Evolutionary conservation across 2,888 invertebrate species (phyloP), one percentile per base, ranked within the genome.

Genomic region (Cerastis leucographa): DNA sequence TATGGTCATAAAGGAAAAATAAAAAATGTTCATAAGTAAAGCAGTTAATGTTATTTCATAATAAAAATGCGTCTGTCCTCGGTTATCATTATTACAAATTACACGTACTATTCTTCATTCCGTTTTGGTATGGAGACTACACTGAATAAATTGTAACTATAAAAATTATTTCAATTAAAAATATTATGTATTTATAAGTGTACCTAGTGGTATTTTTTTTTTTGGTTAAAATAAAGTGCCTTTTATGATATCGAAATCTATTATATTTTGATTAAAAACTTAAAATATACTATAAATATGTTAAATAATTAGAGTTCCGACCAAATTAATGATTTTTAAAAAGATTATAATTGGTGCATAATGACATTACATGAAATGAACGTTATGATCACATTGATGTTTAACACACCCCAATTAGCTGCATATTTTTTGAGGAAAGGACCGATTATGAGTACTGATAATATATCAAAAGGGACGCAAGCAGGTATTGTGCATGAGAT

Each of bases 171-270:
- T 70, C 22, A 62, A 19, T 64, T 61, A n/a, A 51, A 70, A 54
- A 71, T 49, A 61, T 65, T 59, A 46, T 35, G 56, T 86, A 77
- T 87, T 76, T 77, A 74, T 90, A 69, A 74, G 74, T 78, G 19
- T 80, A 85, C 76, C 81, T 93, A 92, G 92, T 81, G 87, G 88
- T 92, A 92, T 90, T 88, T 92, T 92, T 89, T 77, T 77, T 87
- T 87, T 89, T 87, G 75, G 89, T 86, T 79, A 71, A 90, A 91
- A 92, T 91, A 92, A 94, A 94, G 94, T 94, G 94, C 94, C 94
- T 94, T 93, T 88, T 87, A 90, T 83, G 76, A 86, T 84, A 88
- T 86, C 84, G 81, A 86, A 84, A 68, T 81, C 64, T 79, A 80
- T 56, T 74, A 84, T 88, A 83, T 87, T 90, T 86, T 80, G 87